Conservation (phyloP, 2,888 invertebrate genomes). For the Sinohyriopsis cumingii region DNA sequence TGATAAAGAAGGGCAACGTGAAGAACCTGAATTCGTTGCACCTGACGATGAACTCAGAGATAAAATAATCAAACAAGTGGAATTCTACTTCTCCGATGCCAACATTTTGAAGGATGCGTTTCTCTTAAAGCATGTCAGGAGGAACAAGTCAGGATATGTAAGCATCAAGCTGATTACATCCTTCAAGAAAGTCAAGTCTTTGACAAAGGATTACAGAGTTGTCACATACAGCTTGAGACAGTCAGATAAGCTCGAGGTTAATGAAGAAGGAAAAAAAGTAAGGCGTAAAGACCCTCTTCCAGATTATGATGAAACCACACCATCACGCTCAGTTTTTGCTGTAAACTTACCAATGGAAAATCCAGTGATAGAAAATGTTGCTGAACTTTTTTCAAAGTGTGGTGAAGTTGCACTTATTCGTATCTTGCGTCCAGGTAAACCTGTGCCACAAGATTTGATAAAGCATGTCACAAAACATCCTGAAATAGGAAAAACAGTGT, state of each 20-base stretch:
- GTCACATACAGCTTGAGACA: slow-evolving; percentile 88
- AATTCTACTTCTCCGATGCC: slow-evolving; percentile 96
- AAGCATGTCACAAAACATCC: slow-evolving; percentile 93
- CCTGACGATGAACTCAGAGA: slow-evolving; percentile 65
- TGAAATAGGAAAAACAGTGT: slow-evolving; percentile 85
- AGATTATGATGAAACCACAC: slow-evolving; percentile 91
- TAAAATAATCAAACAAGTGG: slow-evolving; percentile 77
- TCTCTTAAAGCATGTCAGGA: slow-evolving; percentile 91
- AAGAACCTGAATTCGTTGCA: slow-evolving; percentile 53
- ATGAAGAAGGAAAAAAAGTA: slow-evolving; percentile 91
- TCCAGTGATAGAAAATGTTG: slow-evolving; percentile 91
- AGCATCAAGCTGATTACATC: slow-evolving; percentile 95
- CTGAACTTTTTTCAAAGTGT: slow-evolving; percentile 88
- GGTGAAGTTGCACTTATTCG: slow-evolving; percentile 92
- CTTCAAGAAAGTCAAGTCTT: slow-evolving; percentile 93
- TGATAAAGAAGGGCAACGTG: slow-evolving; percentile 26
- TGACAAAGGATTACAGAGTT: slow-evolving; percentile 94
- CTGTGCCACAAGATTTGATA: slow-evolving; percentile 91
- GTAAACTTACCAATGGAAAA: slow-evolving; percentile 88
- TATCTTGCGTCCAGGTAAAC: slow-evolving; percentile 89
- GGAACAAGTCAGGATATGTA: slow-evolving; percentile 96
- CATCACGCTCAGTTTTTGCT: slow-evolving; percentile 91
- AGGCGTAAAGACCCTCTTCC: slow-evolving; percentile 89
- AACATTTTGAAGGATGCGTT: slow-evolving; percentile 97
- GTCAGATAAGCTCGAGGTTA: slow-evolving; percentile 88